A percentile compares a stretch with the other conserved stretches of the same genome.
Evolutionary conservation across 1,140 invertebrate genomes (phyloP).

Genomic region (Bacillus rossius): DNA sequence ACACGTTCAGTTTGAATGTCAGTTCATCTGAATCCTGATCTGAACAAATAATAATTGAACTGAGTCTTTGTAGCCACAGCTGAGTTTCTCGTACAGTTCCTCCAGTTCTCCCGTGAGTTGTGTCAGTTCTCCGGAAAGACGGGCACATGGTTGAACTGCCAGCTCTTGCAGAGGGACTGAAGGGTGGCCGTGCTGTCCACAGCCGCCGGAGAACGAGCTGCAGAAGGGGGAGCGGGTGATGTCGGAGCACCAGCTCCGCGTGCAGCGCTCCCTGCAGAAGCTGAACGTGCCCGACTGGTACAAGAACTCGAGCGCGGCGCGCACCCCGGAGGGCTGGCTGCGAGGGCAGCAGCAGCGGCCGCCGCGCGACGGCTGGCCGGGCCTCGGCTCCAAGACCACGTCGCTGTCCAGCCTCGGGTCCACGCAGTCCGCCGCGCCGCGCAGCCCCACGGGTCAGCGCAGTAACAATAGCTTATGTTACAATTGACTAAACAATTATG

Average conservation of each 20-base stretch:
- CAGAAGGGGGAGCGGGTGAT: constrained; percentile 73
- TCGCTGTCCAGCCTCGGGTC: constrained; percentile 59
- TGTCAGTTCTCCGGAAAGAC: no score
- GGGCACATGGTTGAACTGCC: no score
- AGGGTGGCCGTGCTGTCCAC: constrained; percentile 36
- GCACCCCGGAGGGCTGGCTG: constrained; percentile 23
- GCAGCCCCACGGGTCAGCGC: constrained; percentile 30
- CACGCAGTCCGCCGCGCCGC: constrained; percentile 42
- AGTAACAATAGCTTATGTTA: no score
- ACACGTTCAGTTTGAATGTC: no score
- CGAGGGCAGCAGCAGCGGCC: constrained; percentile 26
- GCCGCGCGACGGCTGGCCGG: constrained; percentile 48
- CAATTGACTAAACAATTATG: no score
- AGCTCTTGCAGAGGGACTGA: no score
- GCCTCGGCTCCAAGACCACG: constrained; percentile 70
- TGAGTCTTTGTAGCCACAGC: no score
- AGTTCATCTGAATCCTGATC: no score
- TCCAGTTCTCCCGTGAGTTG: no score
- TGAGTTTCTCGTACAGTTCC: no score
- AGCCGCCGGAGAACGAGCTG: constrained; percentile 90
- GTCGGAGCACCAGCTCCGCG: constrained; percentile 87
- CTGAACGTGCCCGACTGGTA: constrained; percentile 95
- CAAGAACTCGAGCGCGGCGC: constrained; percentile 70
- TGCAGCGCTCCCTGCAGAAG: constrained; percentile 86
- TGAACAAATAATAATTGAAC: no score